These are phyloP conservation scores for Poecilia latipinna DNA, from an alignment of 2,113 vertebrate genomes.

Conservation along the genomic window DNA sequence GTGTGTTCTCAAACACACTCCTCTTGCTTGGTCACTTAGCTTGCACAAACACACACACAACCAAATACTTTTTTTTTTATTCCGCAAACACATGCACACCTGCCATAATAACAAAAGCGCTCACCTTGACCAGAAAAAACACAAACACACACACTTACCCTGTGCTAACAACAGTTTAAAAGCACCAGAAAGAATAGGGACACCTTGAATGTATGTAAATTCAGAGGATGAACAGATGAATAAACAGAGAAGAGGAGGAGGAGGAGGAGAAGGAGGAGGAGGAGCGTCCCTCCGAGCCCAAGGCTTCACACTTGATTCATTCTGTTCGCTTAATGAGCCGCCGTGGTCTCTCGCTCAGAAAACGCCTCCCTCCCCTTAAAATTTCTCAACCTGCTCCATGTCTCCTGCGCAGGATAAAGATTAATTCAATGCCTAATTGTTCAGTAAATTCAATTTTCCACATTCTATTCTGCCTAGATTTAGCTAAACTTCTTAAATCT, in stretches of 20 bases:
- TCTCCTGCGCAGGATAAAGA: conserved; percentile 85
- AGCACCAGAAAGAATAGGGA: conserved; percentile 25
- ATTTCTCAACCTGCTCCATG: conserved; percentile 51
- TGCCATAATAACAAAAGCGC: conserved; percentile 37
- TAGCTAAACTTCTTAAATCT: conserved; percentile 98
- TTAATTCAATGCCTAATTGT: conserved; percentile 99
- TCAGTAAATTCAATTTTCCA: conserved; percentile 99
- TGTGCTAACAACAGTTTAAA: conserved; percentile 34
- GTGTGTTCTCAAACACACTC: conserved; percentile 56
- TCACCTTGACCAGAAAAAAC: conserved; percentile 53
- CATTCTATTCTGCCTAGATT: conserved; percentile 94
- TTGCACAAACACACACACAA: conserved; percentile 83
- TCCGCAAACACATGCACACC: conserved; percentile 73
- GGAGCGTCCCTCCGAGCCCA: conserved; percentile 81
- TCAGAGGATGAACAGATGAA: conserved; percentile 43
- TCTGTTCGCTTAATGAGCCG: conserved; percentile 94
- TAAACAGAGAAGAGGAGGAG: conserved; percentile 30
- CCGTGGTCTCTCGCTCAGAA: conserved; percentile 85
- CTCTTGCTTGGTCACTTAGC: conserved; percentile 75
- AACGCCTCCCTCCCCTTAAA: conserved; percentile 54
- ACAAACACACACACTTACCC: conserved; percentile 30
- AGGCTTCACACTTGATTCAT: conserved; percentile 91
- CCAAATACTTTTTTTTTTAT: conserved; percentile 47
- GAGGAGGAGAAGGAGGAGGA: neutral
- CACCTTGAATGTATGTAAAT: conserved; percentile 46